Evolutionary conservation across 2,888 invertebrate species (phyloP), one percentile per base, ranked within the genome.

Genomic region (Eupithecia inturbata): DNA sequence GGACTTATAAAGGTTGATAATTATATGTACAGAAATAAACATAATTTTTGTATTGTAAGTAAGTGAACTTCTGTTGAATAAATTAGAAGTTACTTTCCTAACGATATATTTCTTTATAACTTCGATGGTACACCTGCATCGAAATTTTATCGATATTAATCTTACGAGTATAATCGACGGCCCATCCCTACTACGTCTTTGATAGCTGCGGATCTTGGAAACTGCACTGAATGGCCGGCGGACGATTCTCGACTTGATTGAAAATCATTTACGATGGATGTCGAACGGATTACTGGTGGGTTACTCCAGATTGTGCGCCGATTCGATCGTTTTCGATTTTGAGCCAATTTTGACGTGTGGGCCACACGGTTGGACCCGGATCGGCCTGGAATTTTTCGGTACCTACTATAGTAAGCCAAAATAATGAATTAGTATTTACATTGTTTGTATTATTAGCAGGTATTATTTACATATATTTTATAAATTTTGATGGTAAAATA

Each of bases 181-280:
- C 39, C 36, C 75, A 68, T 31, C 79, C 10, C 74, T 77, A 4
- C 74, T 77, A 76, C 70, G 31, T 31, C 63, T 74, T 76, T 76
- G 73, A 77, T 75, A 71, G 74, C 71, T 57, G 28, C 45, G 67
- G 80, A 75, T 75, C 79, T 77, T 71, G 78, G 74, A 77, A 74
- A 74, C 74, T 74, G 57, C 74, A 69, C 36, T 68, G 77, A 76
- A 76, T 72, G 64, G 76, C 79, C 67, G 49, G 70, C 49, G 68
- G 71, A 64, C 76, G 57, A 72, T 57, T 71, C 71, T 49, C 70
- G 26, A 63, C 74, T 80, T 76, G 80, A 80, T 80, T 80, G 78
- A 77, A 80, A 80, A 80, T 79, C 78, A 79, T 80, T 80, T 78
- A 79, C 80, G 78, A 79, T 60, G 36, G 73, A 78, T 76, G 77